Base-by-base conservation (phyloP, 2,113 vertebrate genomes). In the Apodemus speciosus region DNA sequence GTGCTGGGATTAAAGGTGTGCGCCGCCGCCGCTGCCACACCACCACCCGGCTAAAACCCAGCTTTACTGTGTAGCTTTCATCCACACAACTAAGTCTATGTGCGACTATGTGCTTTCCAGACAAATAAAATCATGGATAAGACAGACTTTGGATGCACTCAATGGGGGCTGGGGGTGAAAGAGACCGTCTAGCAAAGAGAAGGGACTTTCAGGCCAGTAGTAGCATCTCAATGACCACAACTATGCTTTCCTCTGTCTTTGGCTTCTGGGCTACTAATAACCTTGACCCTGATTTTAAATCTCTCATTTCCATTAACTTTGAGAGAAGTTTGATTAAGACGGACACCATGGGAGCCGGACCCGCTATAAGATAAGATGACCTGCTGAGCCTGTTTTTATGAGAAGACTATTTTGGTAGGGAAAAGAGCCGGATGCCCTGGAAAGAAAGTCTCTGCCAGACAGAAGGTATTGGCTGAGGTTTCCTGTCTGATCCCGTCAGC, bases 381-480 rank as follows among this genome's bases (percentile, higher is more conserved):
- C 91, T 93, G 92, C 77, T 38, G 10, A 88, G 66, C 83, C 56
- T 93, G 94, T 68, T 95, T 98, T 94, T 97, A 97, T 92, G 90
- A 92, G 85, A 92, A 92, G 95, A 96, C 40, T 95, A 66, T 93
- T 90, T 89, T 75, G 35, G 84, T 46, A 13, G 40, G 32, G 49
- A 58, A 5, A 69, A 88, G 69, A 68, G 60, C 93, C 0, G 0
- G 43, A 88, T 76, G 77, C 56, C 97, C 90, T 96, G 43, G 49
- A 72, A 93, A 96, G 75, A 92, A 87, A 72, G 75, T 90, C 96
- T 91, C 95, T 94, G 96, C 27, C 89, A 90, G 76, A 95, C 95
- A 94, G 95, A 96, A 97, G 97, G 97, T 40, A 56, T 56, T 92
- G 92, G 97, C 95, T 94, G 95, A 95, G 88, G 90, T 95, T 95